Evolutionary conservation across 2,888 invertebrate species (phyloP).

Genomic region (Pheosia gnoma): DNA sequence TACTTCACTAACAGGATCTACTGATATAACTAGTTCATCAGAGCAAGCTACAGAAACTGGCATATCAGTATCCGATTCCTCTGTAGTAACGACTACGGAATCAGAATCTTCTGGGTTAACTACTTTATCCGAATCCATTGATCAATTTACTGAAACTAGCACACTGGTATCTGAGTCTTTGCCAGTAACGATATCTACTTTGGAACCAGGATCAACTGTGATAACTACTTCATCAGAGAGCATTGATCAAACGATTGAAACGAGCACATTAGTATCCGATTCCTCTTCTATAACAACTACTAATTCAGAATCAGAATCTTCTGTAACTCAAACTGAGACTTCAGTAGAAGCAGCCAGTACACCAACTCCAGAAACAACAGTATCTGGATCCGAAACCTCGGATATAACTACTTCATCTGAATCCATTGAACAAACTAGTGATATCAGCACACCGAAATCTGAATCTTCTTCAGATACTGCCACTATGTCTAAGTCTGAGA

Average conservation of each 20-base stretch:
- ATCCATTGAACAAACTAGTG: background rate
- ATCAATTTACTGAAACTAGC: constrained; percentile 6
- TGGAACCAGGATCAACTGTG: background rate
- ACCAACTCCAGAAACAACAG: background rate
- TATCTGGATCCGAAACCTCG: background rate
- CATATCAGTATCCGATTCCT: too few relatives aligned
- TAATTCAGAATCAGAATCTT: background rate
- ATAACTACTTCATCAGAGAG: background rate
- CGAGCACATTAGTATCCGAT: background rate
- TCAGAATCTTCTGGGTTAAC: constrained; percentile 10
- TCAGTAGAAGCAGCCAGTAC: too few relatives aligned
- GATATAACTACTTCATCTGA: background rate
- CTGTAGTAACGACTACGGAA: background rate
- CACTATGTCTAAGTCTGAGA: background rate
- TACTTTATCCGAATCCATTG: constrained; percentile 5
- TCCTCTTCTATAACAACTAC: background rate
- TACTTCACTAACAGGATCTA: too few relatives aligned
- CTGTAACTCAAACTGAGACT: background rate
- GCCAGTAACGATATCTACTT: background rate
- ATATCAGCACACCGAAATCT: background rate
- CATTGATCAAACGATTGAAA: background rate
- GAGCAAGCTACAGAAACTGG: too few relatives aligned
- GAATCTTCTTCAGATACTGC: background rate
- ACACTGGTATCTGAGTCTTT: background rate
- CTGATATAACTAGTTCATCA: too few relatives aligned